Evolutionary conservation across 2,113 vertebrate species (phyloP).

Genomic region (Geococcyx californianus): DNA sequence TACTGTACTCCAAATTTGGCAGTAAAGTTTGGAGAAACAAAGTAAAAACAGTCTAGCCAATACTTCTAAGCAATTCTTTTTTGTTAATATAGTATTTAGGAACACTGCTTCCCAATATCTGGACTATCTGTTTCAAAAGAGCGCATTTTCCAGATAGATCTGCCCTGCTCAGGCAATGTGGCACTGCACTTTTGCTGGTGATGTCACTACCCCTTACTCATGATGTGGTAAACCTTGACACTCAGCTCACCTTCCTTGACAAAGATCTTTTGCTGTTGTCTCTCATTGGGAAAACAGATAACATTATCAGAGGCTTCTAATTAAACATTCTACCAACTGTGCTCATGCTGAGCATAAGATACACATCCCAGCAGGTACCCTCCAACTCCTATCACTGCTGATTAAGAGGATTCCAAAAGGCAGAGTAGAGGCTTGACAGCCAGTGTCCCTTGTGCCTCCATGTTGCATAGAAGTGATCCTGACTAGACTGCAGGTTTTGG

Average conservation of each 20-base stretch:
- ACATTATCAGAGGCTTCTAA: not conserved
- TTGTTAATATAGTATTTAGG: not conserved
- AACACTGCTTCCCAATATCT: not conserved
- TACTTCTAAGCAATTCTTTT: not conserved
- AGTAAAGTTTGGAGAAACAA: not conserved
- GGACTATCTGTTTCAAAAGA: not conserved
- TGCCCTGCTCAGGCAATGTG: too few species aligned
- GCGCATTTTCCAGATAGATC: not conserved
- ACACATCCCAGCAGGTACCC: not conserved
- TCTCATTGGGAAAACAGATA: not conserved
- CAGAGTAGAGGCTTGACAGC: not conserved
- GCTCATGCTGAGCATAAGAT: not conserved
- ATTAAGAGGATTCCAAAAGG: not conserved
- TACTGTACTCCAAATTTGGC: not conserved
- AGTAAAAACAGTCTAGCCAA: not conserved
- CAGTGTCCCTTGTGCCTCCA: not conserved
- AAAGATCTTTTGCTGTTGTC: not conserved
- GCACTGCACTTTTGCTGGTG: not conserved
- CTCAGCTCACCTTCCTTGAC: not conserved
- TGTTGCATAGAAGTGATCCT: not conserved
- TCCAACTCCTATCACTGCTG: not conserved
- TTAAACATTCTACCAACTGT: not conserved
- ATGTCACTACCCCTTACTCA: not conserved
- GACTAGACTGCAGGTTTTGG: not conserved
- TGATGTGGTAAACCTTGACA: not conserved